Percentiles rank a stretch among this genome's conserved stretches.
Evolutionary conservation across 2,888 invertebrate genomes (phyloP).

Genomic region (Pterobdella sp.): DNA sequence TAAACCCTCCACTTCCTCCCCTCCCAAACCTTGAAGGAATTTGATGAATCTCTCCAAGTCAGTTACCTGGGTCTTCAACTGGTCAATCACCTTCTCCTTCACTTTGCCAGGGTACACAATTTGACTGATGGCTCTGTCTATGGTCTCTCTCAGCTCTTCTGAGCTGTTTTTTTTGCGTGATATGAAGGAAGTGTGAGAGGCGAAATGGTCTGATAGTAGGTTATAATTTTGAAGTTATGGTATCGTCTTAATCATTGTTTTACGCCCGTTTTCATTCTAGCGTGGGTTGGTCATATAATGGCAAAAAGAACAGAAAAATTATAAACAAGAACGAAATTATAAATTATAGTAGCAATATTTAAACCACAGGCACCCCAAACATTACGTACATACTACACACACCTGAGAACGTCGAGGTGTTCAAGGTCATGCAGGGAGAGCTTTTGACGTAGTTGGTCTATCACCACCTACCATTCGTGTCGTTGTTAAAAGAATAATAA

Average conservation of each 20-base stretch:
- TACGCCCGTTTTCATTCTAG: not conserved
- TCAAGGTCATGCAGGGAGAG: slow-evolving; percentile 48
- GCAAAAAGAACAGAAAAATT: not conserved
- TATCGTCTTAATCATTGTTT: no score
- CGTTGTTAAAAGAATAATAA: not conserved
- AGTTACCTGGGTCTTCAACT: slow-evolving; percentile 89
- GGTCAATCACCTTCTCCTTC: slow-evolving; percentile 88
- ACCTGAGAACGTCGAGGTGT: slow-evolving; percentile 43
- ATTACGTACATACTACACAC: not conserved
- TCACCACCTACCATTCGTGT: slow-evolving; percentile 58
- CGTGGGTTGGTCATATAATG: not conserved
- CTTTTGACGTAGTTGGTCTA: slow-evolving; percentile 53
- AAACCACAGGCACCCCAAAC: not conserved
- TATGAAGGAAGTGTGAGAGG: not conserved
- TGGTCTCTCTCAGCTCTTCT: slow-evolving; percentile 48
- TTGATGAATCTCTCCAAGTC: slow-evolving; percentile 94
- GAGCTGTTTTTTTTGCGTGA: slow-evolving; percentile 43
- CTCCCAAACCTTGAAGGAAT: slow-evolving; percentile 68
- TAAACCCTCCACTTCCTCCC: not conserved
- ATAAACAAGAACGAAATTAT: not conserved
- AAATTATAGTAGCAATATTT: no score
- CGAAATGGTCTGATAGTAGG: not conserved
- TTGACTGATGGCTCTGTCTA: slow-evolving; percentile 54
- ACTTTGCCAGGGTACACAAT: slow-evolving; percentile 87
- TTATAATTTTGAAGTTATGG: not conserved